Conservation (phyloP, 2,113 vertebrate genomes). For the Marmota monax region DNA sequence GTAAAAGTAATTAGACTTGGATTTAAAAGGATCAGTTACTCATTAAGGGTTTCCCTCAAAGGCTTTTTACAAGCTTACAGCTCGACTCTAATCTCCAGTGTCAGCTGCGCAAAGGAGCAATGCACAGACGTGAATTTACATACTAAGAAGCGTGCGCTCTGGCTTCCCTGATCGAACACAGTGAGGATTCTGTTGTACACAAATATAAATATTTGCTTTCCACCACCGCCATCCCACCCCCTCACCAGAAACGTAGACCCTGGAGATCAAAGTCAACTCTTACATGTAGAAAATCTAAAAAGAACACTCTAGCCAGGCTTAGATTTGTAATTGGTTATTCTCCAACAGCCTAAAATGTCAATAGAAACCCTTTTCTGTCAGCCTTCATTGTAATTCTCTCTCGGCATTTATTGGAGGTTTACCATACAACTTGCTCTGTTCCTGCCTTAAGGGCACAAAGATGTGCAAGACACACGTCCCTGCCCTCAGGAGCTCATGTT, state of each 20-base stretch:
- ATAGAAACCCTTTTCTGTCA: not conserved
- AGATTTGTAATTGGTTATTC: not conserved
- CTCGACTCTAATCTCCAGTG: slow-evolving; percentile 84
- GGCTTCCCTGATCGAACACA: slow-evolving; percentile 52
- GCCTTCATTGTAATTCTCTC: not conserved
- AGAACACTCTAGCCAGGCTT: not conserved
- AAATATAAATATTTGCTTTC: not conserved
- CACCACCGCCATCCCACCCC: not conserved
- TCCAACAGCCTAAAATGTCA: not conserved
- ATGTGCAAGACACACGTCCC: not conserved
- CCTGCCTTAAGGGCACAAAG: not conserved
- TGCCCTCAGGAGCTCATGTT: not conserved
- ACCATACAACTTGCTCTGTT: not conserved
- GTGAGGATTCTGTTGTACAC: slow-evolving; percentile 29
- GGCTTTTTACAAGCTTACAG: slow-evolving; percentile 83
- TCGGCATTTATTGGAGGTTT: not conserved
- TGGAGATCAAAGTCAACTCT: not conserved
- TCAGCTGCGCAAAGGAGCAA: slow-evolving; percentile 79
- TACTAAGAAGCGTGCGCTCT: not conserved
- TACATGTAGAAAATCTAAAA: slow-evolving; percentile 7
- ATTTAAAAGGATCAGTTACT: slow-evolving; percentile 85
- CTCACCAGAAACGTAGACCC: not conserved
- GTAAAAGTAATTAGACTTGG: slow-evolving; percentile 86
- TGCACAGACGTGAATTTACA: slow-evolving; percentile 24
- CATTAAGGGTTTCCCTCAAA: slow-evolving; percentile 87